These are phyloP conservation scores for Xestia c-nigrum DNA, from an alignment of 2,888 invertebrate genomes.

Conservation along the genomic window DNA sequence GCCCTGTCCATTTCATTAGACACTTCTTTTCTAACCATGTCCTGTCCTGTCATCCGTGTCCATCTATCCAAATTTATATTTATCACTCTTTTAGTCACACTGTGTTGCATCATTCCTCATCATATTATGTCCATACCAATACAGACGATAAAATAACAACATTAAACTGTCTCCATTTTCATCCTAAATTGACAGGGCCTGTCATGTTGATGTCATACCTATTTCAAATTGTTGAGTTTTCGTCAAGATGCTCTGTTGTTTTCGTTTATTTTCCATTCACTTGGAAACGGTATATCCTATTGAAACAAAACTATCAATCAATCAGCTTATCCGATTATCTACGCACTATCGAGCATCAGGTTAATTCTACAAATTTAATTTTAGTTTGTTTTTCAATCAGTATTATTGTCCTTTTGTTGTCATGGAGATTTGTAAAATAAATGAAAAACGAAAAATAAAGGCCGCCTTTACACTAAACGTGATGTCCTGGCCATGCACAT, in stretches of 20 bases:
- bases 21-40: too few species aligned
- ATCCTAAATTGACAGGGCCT: background rate
- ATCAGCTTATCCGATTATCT: conserved; percentile 7
- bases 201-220: conserved; percentile 15
- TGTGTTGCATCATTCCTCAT: background rate
- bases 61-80: too few species aligned
- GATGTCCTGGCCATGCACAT: background rate
- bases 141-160: background rate
- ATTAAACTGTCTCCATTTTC: background rate
- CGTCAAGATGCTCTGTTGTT: too few species aligned
- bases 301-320: conserved; percentile 10
- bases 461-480: background rate
- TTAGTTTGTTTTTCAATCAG: background rate
- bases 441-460: background rate
- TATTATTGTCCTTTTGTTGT: background rate
- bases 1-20: too few species aligned
- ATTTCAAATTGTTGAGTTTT: conserved; percentile 14
- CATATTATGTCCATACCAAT: background rate
- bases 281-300: background rate
- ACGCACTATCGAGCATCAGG: background rate
- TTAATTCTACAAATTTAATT: background rate
- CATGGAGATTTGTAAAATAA: background rate
- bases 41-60: too few species aligned
- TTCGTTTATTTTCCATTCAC: conserved; percentile 29
- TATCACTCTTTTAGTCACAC: too few species aligned